phyloP scores from a whole-genome alignment of 2,113 vertebrate genomes.

The Hippocampus zosterae region DNA sequence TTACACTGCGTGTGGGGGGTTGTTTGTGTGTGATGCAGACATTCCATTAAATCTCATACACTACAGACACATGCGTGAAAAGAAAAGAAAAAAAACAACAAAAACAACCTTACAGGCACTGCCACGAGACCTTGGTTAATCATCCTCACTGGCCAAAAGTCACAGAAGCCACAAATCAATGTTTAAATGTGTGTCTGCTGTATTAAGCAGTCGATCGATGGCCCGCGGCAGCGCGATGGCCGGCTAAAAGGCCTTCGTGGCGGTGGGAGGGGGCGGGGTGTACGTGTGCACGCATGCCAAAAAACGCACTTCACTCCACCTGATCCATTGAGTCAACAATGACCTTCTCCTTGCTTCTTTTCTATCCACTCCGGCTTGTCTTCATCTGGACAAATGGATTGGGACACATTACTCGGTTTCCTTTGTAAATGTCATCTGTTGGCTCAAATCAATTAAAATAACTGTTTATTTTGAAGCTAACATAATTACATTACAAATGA shows the following conservation, averaged over 20 bases:
- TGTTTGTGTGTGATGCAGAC: neutral
- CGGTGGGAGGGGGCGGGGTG: neutral
- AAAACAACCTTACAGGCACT: neutral
- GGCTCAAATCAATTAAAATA: too few species aligned
- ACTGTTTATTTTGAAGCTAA: too few species aligned
- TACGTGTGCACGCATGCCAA: neutral
- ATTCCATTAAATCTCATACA: neutral
- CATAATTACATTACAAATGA: too few species aligned
- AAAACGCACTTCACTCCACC: neutral
- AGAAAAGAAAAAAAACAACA: neutral
- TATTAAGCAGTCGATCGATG: constrained; percentile 7
- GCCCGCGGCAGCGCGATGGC: neutral
- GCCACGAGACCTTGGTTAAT: constrained; percentile 12
- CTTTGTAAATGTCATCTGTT: too few species aligned
- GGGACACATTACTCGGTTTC: too few species aligned
- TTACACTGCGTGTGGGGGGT: neutral
- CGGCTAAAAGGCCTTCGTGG: neutral
- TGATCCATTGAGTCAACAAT: neutral
- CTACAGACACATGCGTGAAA: neutral
- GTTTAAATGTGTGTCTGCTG: constrained; percentile 9
- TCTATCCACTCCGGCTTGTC: neutral
- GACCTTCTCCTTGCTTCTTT: neutral
- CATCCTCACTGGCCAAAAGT: constrained; percentile 9
- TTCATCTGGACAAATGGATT: neutral
- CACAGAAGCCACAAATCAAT: constrained; percentile 12